Evolutionary conservation across 64 coral and sea anemone genomes (phyloP), one percentile per base, ranked within the genome.

Genomic region (Montipora capricornis): DNA sequence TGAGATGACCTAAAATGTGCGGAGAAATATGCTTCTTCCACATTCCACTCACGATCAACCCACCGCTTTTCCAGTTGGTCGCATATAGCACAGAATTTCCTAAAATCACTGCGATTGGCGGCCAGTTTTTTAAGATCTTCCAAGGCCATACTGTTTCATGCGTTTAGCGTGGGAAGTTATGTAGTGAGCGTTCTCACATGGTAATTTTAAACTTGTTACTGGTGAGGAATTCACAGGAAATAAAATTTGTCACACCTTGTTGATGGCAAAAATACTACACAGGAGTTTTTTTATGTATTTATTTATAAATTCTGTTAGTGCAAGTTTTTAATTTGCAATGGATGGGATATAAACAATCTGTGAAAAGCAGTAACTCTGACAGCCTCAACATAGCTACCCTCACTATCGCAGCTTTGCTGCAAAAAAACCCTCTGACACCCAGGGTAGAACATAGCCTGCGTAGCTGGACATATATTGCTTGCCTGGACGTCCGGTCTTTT

Each of bases 1-100:
- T 90, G 75, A 68, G 14, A 10, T 86, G 14, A 11, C 15, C 80
- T 12, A 83, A 83, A 83, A 57, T 83, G 57, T n/a, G 13, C 0
- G 51, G 80, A 83, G 37, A 83, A 62, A 37, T 60, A 10, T 22
- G 80, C 19, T 19, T 83, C 50, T 53, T 83, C 46, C 37, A 83
- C 53, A 12, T n/a, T 83, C 80, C 80, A 83, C 0, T 49, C 20
- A 58, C 14, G n/a, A 53, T 83, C 80, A 83, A 49, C 53, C 55
- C 80, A 83, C n/a, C 80, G 17, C 58, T 61, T 81, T 52, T 61
- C 49, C 47, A 81, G 49, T 24, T 49, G 49, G 2, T 81, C 29
- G 79, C 79, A 81, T 3, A 26, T 1, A 24, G 2, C 29, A 53
- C 16, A 81, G 49, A 81, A 81, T 7, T 53, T 81, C 16, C 79